A percentile compares a stretch with the other conserved stretches of the same genome.
Evolutionary conservation across 2,797 vertebrate genomes (phyloP).

Genomic region (Toxotes lorentzi): DNA sequence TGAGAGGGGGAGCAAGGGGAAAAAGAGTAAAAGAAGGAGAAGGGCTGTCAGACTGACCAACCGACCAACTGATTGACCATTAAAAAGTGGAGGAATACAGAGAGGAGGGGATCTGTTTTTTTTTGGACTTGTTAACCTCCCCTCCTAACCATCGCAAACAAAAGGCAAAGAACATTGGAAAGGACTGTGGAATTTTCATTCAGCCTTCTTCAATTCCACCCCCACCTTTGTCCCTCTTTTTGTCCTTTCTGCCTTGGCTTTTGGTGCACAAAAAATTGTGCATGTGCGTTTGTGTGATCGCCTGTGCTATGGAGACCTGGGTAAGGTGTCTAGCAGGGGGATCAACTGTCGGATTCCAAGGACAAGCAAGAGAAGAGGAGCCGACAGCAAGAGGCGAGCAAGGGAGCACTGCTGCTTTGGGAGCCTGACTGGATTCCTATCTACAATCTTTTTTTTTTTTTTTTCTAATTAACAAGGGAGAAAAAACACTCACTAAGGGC

Average conservation of each 20-base stretch:
- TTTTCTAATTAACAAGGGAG: slow-evolving; percentile 45
- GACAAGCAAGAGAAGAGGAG: slow-evolving; percentile 88
- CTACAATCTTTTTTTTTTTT: slow-evolving; percentile 62
- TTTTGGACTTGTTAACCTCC: slow-evolving; percentile 54
- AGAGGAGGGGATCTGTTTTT: slow-evolving; percentile 61
- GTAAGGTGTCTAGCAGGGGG: slow-evolving; percentile 80
- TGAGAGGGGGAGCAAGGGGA: slow-evolving; percentile 44
- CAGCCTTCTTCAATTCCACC: slow-evolving; percentile 52
- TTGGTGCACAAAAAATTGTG: slow-evolving; percentile 60
- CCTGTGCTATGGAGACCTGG: slow-evolving; percentile 87
- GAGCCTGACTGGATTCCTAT: slow-evolving; percentile 85
- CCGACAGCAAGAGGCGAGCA: slow-evolving; percentile 78
- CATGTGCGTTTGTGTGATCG: slow-evolving; percentile 64
- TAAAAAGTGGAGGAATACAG: slow-evolving; percentile 83
- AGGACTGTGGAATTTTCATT: slow-evolving; percentile 82
- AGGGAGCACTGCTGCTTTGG: slow-evolving; percentile 88
- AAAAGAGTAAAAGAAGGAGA: slow-evolving; percentile 55
- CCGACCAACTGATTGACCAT: slow-evolving; percentile 75
- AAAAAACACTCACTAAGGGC: slow-evolving; percentile 77
- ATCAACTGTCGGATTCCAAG: slow-evolving; percentile 90
- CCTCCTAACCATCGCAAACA: slow-evolving; percentile 60
- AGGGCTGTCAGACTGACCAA: slow-evolving; percentile 74
- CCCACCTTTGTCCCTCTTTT: slow-evolving; percentile 53
- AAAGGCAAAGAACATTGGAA: slow-evolving; percentile 76
- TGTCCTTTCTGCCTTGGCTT: slow-evolving; percentile 58